phyloP scores from a whole-genome alignment of 2,888 invertebrate species.

The Junonia oenone region DNA sequence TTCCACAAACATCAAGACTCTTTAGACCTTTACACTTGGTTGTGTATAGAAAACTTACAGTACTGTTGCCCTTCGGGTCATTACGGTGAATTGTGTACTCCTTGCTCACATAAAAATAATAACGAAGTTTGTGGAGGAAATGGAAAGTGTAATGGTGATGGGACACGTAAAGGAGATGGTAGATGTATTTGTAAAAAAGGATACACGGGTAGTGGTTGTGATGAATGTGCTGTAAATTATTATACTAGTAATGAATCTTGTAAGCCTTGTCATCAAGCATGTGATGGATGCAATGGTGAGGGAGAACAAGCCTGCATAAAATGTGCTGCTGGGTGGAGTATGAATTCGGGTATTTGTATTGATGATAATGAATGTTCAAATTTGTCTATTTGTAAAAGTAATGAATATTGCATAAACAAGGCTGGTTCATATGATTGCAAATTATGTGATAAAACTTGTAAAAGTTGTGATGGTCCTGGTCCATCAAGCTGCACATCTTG shows the following conservation, averaged over 20 bases:
- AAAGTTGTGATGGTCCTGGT: conserved; percentile 90
- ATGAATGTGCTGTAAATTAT: conserved; percentile 85
- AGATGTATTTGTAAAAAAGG: conserved; percentile 91
- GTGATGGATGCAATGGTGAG: conserved; percentile 86
- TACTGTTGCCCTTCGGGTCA: conserved; percentile 92
- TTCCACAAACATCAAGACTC: conserved; percentile 79
- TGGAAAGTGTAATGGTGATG: conserved; percentile 90
- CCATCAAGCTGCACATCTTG: conserved; percentile 92
- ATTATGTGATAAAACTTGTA: conserved; percentile 90
- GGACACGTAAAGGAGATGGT: conserved; percentile 95
- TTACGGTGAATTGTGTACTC: conserved; percentile 87
- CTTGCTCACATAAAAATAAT: conserved; percentile 80
- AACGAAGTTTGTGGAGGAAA: conserved; percentile 87
- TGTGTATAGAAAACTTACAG: conserved; percentile 88
- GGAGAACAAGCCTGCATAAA: conserved; percentile 81
- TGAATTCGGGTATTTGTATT: conserved; percentile 84
- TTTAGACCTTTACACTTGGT: conserved; percentile 73
- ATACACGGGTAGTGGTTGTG: conserved; percentile 87
- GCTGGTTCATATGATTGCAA: conserved; percentile 90
- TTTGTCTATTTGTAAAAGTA: conserved; percentile 70
- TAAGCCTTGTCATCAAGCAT: conserved; percentile 87
- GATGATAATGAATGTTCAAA: conserved; percentile 91
- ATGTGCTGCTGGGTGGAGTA: conserved; percentile 85
- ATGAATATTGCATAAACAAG: conserved; percentile 92
- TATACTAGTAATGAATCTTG: conserved; percentile 84